A percentile compares a stretch with the other conserved stretches of the same genome.
phyloP scores from a whole-genome alignment of 1,140 invertebrate genomes.

The Diploscapter pachys region DNA sequence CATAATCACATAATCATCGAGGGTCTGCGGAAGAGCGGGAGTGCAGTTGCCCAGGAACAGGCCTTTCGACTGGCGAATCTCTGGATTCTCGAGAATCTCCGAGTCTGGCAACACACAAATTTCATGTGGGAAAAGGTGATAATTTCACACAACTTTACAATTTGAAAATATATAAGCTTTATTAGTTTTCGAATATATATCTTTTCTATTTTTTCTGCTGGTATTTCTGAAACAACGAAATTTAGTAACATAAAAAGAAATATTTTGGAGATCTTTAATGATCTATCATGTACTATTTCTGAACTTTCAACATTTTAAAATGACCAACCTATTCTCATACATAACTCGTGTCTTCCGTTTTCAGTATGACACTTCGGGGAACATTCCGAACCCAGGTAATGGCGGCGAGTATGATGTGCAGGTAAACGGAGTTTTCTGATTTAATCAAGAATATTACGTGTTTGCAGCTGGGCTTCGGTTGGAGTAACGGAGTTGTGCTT shows the following conservation, averaged over 20 bases:
- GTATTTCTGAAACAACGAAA: too few species aligned
- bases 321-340: too few species aligned
- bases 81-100: conserved; percentile 79
- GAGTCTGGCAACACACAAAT: conserved; percentile 71
- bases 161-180: not conserved
- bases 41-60: conserved; percentile 56
- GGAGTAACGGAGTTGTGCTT: conserved; percentile 83
- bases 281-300: too few species aligned
- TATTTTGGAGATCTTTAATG: too few species aligned
- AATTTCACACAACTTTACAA: not conserved
- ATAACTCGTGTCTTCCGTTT: not conserved
- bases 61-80: conserved; percentile 71
- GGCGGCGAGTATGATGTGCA: conserved; percentile 81
- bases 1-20: conserved; percentile 77
- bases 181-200: too few species aligned
- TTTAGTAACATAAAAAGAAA: too few species aligned
- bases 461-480: conserved; percentile 75
- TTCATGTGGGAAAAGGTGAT: conserved; percentile 65
- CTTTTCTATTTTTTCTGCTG: too few species aligned
- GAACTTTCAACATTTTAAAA: too few species aligned
- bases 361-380: conserved; percentile 47
- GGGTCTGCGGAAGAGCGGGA: conserved; percentile 64
- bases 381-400: conserved; percentile 65
- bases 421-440: conserved; percentile 21
- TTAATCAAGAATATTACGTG: not conserved